Percentiles rank a stretch among this genome's conserved stretches.
These are phyloP conservation scores for Maccullochella peelii DNA, from an alignment of 2,113 vertebrate genomes.

Conservation along the genomic window DNA sequence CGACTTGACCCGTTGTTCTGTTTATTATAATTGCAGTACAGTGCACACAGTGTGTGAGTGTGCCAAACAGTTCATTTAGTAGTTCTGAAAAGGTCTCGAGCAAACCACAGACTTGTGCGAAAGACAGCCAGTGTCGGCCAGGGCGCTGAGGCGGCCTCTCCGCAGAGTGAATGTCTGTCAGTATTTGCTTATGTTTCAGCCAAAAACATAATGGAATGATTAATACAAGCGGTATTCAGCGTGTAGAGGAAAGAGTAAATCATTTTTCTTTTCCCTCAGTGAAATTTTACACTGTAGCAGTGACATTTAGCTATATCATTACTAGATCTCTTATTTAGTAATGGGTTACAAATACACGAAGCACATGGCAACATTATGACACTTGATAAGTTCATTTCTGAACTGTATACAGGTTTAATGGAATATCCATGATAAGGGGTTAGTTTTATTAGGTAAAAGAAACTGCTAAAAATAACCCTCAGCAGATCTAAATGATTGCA, in stretches of 20 bases:
- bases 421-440: background rate
- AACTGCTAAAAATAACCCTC: background rate
- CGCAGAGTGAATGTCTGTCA: conserved; percentile 49
- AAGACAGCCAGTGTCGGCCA: conserved; percentile 49
- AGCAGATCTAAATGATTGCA: background rate
- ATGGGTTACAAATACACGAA: conserved; percentile 29
- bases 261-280: conserved; percentile 16
- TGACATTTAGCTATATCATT: conserved; percentile 25
- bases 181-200: conserved; percentile 56
- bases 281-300: conserved; percentile 2
- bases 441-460: background rate
- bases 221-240: conserved; percentile 55
- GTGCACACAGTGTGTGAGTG: conserved; percentile 20
- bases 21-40: conserved; percentile 53
- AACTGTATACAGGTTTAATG: background rate
- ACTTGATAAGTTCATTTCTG: background rate
- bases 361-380: background rate
- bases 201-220: conserved; percentile 66
- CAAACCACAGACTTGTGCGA: conserved; percentile 70
- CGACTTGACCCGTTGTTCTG: conserved; percentile 36
- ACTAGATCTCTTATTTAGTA: background rate
- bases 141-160: conserved; percentile 44
- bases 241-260: conserved; percentile 39
- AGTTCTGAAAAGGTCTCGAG: conserved; percentile 55
- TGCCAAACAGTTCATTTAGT: conserved; percentile 56